Evolutionary conservation across 2,888 invertebrate genomes (phyloP).

Genomic region (Druceiella hillmani): DNA sequence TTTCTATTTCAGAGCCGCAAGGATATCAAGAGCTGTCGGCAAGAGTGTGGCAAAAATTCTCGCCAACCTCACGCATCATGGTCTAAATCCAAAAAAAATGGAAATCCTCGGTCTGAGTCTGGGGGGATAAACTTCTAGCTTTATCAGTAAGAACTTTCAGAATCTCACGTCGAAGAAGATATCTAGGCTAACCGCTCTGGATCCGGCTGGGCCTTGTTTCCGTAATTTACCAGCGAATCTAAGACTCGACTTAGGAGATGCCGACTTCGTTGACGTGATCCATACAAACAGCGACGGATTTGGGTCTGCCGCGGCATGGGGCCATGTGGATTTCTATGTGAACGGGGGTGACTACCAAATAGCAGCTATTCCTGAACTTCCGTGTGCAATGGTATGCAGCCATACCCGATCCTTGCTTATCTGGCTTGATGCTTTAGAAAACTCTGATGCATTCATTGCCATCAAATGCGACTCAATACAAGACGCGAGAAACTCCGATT

Average conservation of each 20-base stretch:
- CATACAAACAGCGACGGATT: not conserved
- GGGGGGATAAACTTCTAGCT: conserved; percentile 36
- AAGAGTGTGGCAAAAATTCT: conserved; percentile 36
- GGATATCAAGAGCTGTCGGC: conserved; percentile 32
- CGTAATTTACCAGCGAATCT: conserved; percentile 29
- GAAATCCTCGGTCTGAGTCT: conserved; percentile 36
- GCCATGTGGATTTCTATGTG: not conserved
- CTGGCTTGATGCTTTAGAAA: not conserved
- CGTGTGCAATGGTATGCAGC: not conserved
- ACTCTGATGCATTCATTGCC: conserved; percentile 5
- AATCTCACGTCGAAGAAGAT: conserved; percentile 32
- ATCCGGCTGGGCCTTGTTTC: conserved; percentile 40
- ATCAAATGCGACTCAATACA: conserved; percentile 9
- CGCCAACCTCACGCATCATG: conserved; percentile 29
- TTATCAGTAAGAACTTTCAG: conserved; percentile 34
- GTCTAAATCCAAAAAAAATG: conserved; percentile 33
- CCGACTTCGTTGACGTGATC: conserved; percentile 1
- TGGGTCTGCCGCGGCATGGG: not conserved
- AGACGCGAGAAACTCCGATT: conserved; percentile 8
- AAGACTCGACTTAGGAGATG: not conserved
- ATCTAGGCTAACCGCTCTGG: conserved; percentile 32
- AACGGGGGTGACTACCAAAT: conserved; percentile 12
- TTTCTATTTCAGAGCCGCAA: conserved; percentile 31
- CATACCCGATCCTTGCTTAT: not conserved
- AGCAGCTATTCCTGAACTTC: conserved; percentile 12